Evolutionary conservation across 2,888 invertebrate species (phyloP), one percentile per base, ranked within the genome.

Genomic region (Archips xylosteana): DNA sequence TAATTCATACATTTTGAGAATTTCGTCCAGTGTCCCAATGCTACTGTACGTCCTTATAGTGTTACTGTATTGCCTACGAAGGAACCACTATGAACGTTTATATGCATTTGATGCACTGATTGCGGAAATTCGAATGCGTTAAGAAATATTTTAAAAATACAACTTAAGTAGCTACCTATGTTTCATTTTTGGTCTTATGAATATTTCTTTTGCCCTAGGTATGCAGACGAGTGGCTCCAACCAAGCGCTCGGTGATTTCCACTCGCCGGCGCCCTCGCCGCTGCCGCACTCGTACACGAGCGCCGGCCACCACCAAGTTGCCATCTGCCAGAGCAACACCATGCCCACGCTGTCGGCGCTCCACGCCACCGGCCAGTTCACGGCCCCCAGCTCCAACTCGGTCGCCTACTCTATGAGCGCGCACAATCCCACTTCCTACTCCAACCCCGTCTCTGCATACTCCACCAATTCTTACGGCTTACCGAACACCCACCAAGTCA

Each of bases 211-310:
- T 78, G 86, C 85, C 63, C 78, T 90, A 90, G 95, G 95, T 82
- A 95, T 96, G 86, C 95, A 96, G 83, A 95, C 96, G 77, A 96
- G 96, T 85, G 96, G 96, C 77, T 96, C 96, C 80, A 96, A 96
- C 83, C 96, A 96, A 92, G 96, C 96, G 75, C 90, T 96, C 79
- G 95, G 96, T 80, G 96, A 96, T 79, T 95, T 93, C 83, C 96
- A 95, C 84, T 96, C 95, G 71, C 96, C 95, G 81, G 90, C 96
- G 91, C 87, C 95, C 85, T 87, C 95, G 88, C 94, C 95, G 85
- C 86, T 95, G 90, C 92, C 95, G 78, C 93, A 96, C 90, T 89
- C 95, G 84, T 92, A 96, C 90, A 84, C 94, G 82, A 86, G 94
- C 89, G 79, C 91, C 79, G 70, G 88, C 82, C 76, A 81, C 70